Base-by-base conservation (phyloP, 2,888 invertebrate species). In the Baccha elongata region DNA sequence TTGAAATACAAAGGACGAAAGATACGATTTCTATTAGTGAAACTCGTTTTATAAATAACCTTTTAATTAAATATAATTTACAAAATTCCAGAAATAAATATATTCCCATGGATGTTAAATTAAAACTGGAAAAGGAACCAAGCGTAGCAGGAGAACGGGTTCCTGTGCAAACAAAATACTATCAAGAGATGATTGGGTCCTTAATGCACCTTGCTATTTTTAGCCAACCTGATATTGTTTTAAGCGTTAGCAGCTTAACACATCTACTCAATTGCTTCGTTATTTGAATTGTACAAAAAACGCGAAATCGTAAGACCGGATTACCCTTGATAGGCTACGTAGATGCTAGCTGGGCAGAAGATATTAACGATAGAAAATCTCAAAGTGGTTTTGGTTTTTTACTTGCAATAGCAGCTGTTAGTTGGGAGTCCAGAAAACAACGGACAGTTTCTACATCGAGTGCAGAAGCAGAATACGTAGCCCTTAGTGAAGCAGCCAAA, bases 321-420 rank as follows among this genome's bases (percentile, higher is more conserved):
- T 44, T n/a, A 1, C 55, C 53, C 3, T 19, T 55, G 0, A 29
- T 13, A 10, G 29, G 42, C 13, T 53, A 23, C 29, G 50, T 60
- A 37, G 60, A 71, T 21, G 60, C 50, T 3, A 71, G 40, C 8
- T 71, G 71, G 60, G 69, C 48, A 8, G 58, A 60, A 2, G 68
- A 68, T 46, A 15, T 32, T 5, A 55, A 35, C 10, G 68, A 53
- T 17, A 7, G 42, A 3, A 53, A 68, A n/a, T 46, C 55, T 46
- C 46, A 69, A 69, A 58, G 11, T 48, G 69, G 58, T 7, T 68
- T 40, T 13, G 35, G 64, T 48, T 50, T 64, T 26, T 13, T 40
- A 23, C 8, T 52, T 52, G 65, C 46, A 69, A 46, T 46, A 21
- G 69, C 29, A 42, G 29, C 67, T 1, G 8, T 69, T 0, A 42